Evolutionary conservation across 2,113 vertebrate genomes (phyloP).

Genomic region (Nymphicus hollandicus): DNA sequence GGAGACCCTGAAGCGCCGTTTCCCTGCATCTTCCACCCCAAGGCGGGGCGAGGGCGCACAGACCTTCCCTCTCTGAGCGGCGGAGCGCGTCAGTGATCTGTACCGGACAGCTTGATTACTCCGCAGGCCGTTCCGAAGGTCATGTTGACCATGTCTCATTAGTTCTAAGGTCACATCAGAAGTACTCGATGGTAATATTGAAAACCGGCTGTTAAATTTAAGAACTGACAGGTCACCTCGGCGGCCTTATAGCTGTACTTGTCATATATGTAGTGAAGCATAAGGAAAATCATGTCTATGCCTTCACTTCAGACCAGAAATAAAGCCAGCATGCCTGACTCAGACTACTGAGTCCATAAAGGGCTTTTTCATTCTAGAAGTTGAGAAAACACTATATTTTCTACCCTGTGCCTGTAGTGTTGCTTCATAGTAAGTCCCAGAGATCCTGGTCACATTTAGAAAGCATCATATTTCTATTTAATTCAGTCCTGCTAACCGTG

Average conservation of each 20-base stretch:
- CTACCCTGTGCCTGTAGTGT: fast-evolving
- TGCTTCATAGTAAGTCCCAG: neutral
- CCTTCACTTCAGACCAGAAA: fast-evolving
- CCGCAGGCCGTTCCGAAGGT: fast-evolving
- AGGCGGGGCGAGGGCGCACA: fast-evolving
- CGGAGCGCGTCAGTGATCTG: fast-evolving
- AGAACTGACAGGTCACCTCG: fast-evolving
- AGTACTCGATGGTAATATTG: fast-evolving
- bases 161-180: fast-evolving
- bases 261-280: fast-evolving
- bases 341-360: fast-evolving
- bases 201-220: fast-evolving
- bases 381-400: neutral
- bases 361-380: fast-evolving
- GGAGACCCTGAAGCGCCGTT: fast-evolving
- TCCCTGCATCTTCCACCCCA: fast-evolving
- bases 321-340: fast-evolving
- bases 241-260: fast-evolving
- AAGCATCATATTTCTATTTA: neutral
- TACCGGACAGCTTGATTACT: fast-evolving
- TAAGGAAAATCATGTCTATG: fast-evolving
- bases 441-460: neutral
- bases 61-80: fast-evolving
- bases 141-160: fast-evolving
- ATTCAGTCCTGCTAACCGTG: neutral